Base-by-base conservation (phyloP, 1,140 invertebrate species). In the Megathymus violae region DNA sequence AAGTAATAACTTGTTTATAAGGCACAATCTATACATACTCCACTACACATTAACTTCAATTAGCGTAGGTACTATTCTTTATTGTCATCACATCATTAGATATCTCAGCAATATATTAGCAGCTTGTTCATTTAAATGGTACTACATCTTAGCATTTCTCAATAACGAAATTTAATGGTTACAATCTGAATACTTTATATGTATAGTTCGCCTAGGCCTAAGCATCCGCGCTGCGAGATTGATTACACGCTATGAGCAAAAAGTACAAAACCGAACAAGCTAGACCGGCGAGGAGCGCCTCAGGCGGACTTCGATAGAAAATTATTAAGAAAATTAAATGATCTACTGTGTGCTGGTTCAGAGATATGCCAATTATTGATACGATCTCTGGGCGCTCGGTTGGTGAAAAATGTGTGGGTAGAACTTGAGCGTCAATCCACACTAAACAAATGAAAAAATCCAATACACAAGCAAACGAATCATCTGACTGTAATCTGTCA, bases 301-400 rank as follows among this genome's bases (percentile, higher is more conserved):
- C 36, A 34, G 80, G 88, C 81, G 44, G 58, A 72, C 67, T 79
- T 67, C 82, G 85, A 90, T 90, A 90, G 85, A 88, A 88, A 88
- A 88, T 90, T 88, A 90, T 90, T 85, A 86, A 88, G 88, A 88
- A 90, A 90, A 90, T 88, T 88, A 90, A 90, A 90, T 89, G 88
- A 88, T 90, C 81, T 89, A 89, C 83, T 76, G 80, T 78, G 58
- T 75, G 76, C 74, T 70, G 70, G 77, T 80, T 76, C 74, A 84
- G 74, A 82, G 84, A 89, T 88, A 88, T 78, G 83, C 85, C 85
- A 89, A 88, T 88, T 88, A 89, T 83, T 86, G 86, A 87, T 87
- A 86, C 62, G 67, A 83, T 80, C 79, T 74, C 64, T 44, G 68
- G 36, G 60, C 60, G 54, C 40, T 40, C 40, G 60, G 69, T 74